Base-by-base conservation (phyloP, 1,140 invertebrate genomes). In the Apis dorsata region DNA sequence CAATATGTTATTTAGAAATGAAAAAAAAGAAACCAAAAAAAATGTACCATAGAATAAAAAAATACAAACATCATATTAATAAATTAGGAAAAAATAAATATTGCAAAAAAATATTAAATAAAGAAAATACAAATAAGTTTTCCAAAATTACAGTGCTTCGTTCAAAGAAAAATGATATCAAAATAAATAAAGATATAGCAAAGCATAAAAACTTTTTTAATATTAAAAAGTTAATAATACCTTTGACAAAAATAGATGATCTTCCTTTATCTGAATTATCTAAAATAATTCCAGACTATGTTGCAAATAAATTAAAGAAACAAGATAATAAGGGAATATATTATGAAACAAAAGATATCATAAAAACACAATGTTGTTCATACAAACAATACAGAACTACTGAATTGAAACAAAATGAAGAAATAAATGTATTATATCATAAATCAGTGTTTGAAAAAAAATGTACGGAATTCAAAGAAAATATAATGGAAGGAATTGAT, bases 231-330 rank as follows among this genome's bases (percentile, higher is more conserved):
- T 59, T 75, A 17, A 11, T n/a, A 34, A 17, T 81, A 75, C 34
- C 62, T 15, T 68, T 81, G 2, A 28, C 59, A 10, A 81, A 17
- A 49, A 13, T 75, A 17, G 79, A 81, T 24, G 21, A 81, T 15
- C 51, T 74, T 24, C 4, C 79, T 28, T 34, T 55, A 17, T 11
- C 62, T 28, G 21, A 75, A 28, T 57, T 74, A 65, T 66, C 11
- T 15, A 63, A 21, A 59, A 34, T 66, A 24, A 24, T 66, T 49
- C 34, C 5, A 4, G 11, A n/a, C 1, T 21, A 0, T 34, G 21
- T n/a, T 3, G 10, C n/a, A 49, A 63, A 19, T 4, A n/a, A 21
- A 17, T 21, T 2, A 34, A 34, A 51, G 1, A 51, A 1, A 53
- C 44, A 21, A 59, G 17, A 28, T 9, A n/a, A 12, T 2, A 24